Percentiles rank a stretch among this genome's conserved stretches.
Evolutionary conservation across 2,797 vertebrate genomes (phyloP).

Genomic region (Fringilla coelebs): DNA sequence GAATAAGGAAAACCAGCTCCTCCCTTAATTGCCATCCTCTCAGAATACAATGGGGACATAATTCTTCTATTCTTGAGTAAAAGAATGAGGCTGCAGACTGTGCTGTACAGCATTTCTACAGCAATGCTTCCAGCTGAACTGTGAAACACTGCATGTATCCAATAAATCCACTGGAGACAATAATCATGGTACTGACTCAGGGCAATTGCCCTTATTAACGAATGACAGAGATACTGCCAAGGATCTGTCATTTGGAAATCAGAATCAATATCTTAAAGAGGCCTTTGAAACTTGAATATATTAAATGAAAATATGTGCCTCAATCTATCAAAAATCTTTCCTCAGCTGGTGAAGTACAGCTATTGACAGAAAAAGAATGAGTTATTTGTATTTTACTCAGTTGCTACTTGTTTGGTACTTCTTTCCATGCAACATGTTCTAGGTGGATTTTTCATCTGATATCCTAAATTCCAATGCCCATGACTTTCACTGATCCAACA

Average conservation of each 20-base stretch:
- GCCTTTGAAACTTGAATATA: not conserved
- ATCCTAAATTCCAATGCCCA: not conserved
- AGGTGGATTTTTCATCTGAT: not conserved
- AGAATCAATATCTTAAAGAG: not conserved
- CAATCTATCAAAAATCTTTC: not conserved
- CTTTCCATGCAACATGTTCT: not conserved
- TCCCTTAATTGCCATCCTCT: not conserved
- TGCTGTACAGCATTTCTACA: not conserved
- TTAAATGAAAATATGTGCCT: not conserved
- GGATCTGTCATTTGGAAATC: not conserved
- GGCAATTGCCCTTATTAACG: not conserved
- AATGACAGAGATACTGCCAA: not conserved
- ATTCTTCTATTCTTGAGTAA: not conserved
- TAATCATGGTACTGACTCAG: not conserved
- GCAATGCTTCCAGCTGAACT: not conserved
- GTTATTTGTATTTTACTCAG: not conserved
- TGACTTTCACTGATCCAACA: not conserved
- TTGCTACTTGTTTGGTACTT: not conserved
- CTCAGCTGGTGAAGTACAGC: not conserved
- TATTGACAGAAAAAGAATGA: not conserved
- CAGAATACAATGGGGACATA: not conserved
- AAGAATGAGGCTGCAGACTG: not conserved
- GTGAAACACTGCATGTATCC: not conserved
- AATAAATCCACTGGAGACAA: conserved; percentile 12
- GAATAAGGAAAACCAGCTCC: not conserved